phyloP scores from a whole-genome alignment of 2,888 invertebrate genomes.

The Allophyes oxyacanthae region DNA sequence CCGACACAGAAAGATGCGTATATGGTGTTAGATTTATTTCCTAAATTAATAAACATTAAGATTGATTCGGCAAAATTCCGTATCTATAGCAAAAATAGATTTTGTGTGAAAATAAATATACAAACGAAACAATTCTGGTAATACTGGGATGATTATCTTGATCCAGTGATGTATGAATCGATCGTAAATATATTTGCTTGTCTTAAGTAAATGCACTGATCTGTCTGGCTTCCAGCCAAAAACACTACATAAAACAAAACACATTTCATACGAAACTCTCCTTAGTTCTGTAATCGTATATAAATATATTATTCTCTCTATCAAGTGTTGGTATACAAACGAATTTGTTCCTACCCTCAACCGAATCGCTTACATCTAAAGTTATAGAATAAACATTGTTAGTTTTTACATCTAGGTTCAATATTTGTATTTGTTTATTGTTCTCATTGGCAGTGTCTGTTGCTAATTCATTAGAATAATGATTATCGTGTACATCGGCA shows the following conservation, averaged over 20 bases:
- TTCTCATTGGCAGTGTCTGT: conserved; percentile 74
- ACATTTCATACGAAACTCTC: conserved; percentile 82
- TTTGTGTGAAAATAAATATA: conserved; percentile 16
- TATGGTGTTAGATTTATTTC: conserved; percentile 39
- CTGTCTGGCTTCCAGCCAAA: conserved; percentile 67
- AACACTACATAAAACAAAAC: conserved; percentile 45
- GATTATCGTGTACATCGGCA: conserved; percentile 70
- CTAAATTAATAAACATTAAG: neutral
- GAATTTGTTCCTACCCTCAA: conserved; percentile 79
- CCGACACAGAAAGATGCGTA: conserved; percentile 43
- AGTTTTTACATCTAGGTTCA: conserved; percentile 86
- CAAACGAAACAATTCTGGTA: conserved; percentile 12
- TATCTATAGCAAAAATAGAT: neutral
- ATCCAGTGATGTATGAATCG: conserved; percentile 43
- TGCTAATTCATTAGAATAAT: conserved; percentile 60
- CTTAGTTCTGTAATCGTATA: conserved; percentile 86
- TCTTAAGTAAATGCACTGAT: conserved; percentile 69
- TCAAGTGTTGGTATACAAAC: conserved; percentile 82
- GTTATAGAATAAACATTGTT: conserved; percentile 87
- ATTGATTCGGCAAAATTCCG: neutral
- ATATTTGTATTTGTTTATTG: conserved; percentile 88
- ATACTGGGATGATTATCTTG: conserved; percentile 28
- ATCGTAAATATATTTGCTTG: conserved; percentile 40
- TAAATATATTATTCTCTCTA: conserved; percentile 85
- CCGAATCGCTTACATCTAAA: conserved; percentile 79